Conservation (phyloP, 2,888 invertebrate genomes). For the Tineola bisselliella region DNA sequence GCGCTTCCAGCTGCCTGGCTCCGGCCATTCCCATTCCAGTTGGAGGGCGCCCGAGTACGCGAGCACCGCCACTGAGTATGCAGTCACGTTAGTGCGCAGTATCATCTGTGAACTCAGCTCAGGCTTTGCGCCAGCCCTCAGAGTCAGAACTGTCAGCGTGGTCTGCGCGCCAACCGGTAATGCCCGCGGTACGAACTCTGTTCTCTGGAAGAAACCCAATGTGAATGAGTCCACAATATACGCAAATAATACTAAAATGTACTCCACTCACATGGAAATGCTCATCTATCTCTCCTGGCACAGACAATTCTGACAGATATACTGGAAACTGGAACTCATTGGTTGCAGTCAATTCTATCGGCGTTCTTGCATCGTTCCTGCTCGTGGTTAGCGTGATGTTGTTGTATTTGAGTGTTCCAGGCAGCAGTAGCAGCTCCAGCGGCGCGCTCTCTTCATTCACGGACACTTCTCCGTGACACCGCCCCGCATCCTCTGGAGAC, state of each 20-base stretch:
- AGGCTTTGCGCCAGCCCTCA: conserved; percentile 22
- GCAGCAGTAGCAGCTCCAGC: conserved; percentile 43
- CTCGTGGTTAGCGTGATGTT: conserved; percentile 20
- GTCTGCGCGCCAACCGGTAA: background rate
- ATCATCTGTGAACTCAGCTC: conserved; percentile 24
- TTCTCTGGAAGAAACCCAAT: background rate
- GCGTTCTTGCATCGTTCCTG: conserved; percentile 29
- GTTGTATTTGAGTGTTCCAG: conserved; percentile 34
- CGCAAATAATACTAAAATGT: too few relatives aligned
- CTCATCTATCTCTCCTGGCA: conserved; percentile 24
- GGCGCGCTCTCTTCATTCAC: conserved; percentile 32
- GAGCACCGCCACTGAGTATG: conserved; percentile 51
- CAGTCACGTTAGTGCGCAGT: conserved; percentile 58
- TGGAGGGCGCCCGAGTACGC: conserved; percentile 37
- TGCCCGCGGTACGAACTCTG: conserved; percentile 8
- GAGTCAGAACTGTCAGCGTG: conserved; percentile 26
- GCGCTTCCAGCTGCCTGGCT: conserved; percentile 24
- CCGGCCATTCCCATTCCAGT: background rate
- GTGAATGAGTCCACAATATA: too few relatives aligned
- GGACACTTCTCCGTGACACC: conserved; percentile 49
- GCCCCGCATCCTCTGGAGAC: conserved; percentile 22
- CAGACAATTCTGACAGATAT: conserved; percentile 26
- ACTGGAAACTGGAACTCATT: conserved; percentile 40
- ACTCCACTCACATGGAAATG: conserved; percentile 33
- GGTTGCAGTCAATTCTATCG: conserved; percentile 26